Conservation (phyloP, 2,888 invertebrate genomes). For the Diploptera punctata region DNA sequence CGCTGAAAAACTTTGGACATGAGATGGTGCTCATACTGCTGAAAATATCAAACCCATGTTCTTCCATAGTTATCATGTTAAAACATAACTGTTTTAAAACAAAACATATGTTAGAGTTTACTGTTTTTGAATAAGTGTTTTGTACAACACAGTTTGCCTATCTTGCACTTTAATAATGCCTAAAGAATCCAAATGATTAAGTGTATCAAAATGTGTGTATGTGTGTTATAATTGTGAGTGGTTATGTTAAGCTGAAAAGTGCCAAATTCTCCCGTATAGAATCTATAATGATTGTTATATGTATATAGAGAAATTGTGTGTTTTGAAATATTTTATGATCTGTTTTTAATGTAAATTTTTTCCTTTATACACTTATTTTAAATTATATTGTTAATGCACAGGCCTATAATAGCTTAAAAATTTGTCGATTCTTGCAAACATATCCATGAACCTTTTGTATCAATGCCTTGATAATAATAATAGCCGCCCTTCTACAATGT, state of each 20-base stretch:
- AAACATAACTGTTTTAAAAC: no score
- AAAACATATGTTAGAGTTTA: no score
- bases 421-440: constrained; percentile 14
- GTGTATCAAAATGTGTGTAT: no score
- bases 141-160: no score
- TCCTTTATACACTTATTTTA: constrained; percentile 1
- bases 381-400: constrained; percentile 12
- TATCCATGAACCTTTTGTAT: constrained; percentile 23
- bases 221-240: no score
- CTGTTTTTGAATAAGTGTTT: no score
- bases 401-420: constrained; percentile 10
- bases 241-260: not conserved
- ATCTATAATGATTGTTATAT: not conserved
- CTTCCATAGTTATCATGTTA: no score
- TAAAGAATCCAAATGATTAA: no score
- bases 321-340: constrained; percentile 26
- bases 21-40: no score
- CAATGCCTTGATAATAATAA: constrained; percentile 19
- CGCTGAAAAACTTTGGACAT: no score
- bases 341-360: constrained; percentile 2
- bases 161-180: no score
- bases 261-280: not conserved
- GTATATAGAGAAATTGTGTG: not conserved
- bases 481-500: not conserved
- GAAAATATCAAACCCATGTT: no score